Percentiles rank a stretch among this genome's conserved stretches.
phyloP scores from a whole-genome alignment of 2,113 vertebrate species.

The Thamnophis sirtalis region DNA sequence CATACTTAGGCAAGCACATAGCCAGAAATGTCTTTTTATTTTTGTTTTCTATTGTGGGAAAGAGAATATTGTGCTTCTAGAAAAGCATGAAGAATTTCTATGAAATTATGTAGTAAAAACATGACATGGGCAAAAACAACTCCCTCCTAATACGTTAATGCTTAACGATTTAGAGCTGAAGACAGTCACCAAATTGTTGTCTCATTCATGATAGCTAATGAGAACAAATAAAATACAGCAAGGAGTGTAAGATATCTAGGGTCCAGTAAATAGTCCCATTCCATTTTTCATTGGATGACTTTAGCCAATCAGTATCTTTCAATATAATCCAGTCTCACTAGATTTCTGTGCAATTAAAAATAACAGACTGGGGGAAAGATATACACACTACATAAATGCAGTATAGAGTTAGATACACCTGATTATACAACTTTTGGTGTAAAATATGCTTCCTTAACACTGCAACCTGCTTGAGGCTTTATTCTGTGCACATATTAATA shows the following conservation, averaged over 20 bases:
- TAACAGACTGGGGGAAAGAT: background rate
- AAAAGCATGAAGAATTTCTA: background rate
- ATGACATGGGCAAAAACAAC: background rate
- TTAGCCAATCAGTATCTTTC: background rate
- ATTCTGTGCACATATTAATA: background rate
- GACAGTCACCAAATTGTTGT: background rate
- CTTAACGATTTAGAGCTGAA: background rate
- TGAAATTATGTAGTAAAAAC: background rate
- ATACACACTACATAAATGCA: background rate
- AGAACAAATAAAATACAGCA: background rate
- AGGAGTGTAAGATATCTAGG: background rate
- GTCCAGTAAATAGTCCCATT: background rate
- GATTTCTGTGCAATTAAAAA: background rate
- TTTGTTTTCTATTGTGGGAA: background rate
- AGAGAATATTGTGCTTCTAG: background rate
- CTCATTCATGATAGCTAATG: background rate
- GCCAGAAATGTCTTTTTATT: background rate
- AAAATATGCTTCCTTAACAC: background rate
- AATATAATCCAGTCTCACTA: background rate
- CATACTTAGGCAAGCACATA: background rate
- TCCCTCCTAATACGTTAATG: background rate
- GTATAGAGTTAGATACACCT: background rate
- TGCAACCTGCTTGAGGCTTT: background rate
- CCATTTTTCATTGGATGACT: background rate
- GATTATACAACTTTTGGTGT: background rate